Conservation (phyloP, 2,113 vertebrate genomes). For the Brevimyrus niger region DNA sequence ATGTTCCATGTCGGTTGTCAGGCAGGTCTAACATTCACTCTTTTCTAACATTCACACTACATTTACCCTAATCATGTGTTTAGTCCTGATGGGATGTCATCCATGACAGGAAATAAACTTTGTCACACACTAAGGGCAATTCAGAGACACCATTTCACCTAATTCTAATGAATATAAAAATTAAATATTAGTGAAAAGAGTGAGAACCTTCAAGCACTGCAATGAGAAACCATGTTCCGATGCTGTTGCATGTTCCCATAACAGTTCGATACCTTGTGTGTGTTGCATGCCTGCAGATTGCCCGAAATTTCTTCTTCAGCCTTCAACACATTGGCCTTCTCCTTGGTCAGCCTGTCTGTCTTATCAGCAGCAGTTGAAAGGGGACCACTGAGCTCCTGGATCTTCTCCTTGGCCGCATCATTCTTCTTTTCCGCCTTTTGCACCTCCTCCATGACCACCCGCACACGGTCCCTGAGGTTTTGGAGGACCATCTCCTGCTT, state of each 20-base stretch:
- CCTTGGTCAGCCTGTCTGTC: constrained; percentile 22
- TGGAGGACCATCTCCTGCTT: constrained; percentile 44
- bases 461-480: not conserved
- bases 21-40: not conserved
- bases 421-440: constrained; percentile 38
- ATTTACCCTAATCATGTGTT: not conserved
- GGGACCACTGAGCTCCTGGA: constrained; percentile 16
- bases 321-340: not conserved
- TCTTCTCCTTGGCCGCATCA: constrained; percentile 29
- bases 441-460: not conserved
- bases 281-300: constrained; percentile 36
- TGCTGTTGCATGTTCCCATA: not conserved
- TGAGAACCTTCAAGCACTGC: not conserved
- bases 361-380: not conserved
- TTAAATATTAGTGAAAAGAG: not conserved
- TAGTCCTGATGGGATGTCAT: not conserved
- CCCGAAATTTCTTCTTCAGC: accelerated
- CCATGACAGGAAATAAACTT: not conserved
- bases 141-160: not conserved
- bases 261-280: constrained; percentile 39
- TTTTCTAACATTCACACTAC: not conserved
- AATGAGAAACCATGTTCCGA: not conserved
- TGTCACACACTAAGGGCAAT: not conserved
- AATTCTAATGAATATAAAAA: not conserved
- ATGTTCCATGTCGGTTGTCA: not conserved